phyloP scores from a whole-genome alignment of 2,888 invertebrate genomes.

The Nomada fucata region DNA sequence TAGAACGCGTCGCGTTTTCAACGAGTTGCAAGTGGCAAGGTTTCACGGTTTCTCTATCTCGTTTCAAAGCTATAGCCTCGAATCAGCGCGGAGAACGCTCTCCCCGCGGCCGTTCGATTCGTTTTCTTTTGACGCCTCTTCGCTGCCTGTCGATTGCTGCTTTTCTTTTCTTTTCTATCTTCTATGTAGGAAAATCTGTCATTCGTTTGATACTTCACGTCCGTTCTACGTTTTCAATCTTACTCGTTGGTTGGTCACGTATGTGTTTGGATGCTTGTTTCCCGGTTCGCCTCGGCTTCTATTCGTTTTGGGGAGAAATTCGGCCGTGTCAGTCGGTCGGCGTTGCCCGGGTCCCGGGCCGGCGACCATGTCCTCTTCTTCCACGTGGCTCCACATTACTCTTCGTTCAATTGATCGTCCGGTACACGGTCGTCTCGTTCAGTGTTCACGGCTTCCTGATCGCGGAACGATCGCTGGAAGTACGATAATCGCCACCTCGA shows the following conservation, averaged over 20 bases:
- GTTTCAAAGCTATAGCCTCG: constrained; percentile 23
- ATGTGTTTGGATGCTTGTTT: constrained; percentile 43
- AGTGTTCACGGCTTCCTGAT: constrained; percentile 41
- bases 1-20: constrained; percentile 69
- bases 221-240: not conserved
- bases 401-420: constrained; percentile 60
- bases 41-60: constrained; percentile 29
- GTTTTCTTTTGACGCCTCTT: constrained; percentile 12
- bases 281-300: constrained; percentile 43
- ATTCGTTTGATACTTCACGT: not conserved
- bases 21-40: constrained; percentile 70
- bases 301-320: constrained; percentile 46
- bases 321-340: constrained; percentile 68
- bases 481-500: constrained; percentile 69
- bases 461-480: constrained; percentile 66
- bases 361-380: constrained; percentile 73
- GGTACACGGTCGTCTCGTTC: constrained; percentile 51
- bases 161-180: not conserved
- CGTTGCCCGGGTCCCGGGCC: constrained; percentile 74
- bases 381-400: constrained; percentile 70
- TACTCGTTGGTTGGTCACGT: constrained; percentile 24
- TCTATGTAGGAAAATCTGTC: constrained; percentile 9
- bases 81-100: constrained; percentile 25
- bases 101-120: constrained; percentile 20
- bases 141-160: constrained; percentile 6